phyloP scores from a whole-genome alignment of 2,888 invertebrate species.

The Coenonympha glycerion region DNA sequence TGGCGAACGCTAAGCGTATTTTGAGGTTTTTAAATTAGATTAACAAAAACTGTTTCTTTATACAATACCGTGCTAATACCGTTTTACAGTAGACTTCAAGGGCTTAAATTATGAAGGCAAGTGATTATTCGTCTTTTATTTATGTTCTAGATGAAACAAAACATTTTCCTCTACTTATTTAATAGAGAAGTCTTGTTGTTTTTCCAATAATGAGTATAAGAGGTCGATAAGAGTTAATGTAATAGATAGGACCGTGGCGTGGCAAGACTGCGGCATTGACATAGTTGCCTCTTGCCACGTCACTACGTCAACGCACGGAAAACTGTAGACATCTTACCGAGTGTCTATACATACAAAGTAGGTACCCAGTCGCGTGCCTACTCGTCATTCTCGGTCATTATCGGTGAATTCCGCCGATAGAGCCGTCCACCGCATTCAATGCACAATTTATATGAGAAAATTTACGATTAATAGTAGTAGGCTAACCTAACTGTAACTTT shows the following conservation, averaged over 20 bases:
- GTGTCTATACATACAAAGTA: background rate
- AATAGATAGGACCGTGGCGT: conserved; percentile 49
- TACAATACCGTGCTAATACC: no score
- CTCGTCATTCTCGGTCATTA: conserved; percentile 1
- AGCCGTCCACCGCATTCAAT: background rate
- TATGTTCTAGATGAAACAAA: no score
- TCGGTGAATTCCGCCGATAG: background rate
- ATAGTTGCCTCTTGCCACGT: conserved; percentile 62
- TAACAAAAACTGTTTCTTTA: no score
- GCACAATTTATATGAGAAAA: background rate
- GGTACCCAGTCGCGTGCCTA: background rate
- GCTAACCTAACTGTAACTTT: no score
- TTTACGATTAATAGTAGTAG: no score
- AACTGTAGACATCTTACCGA: conserved; percentile 21
- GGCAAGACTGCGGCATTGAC: conserved; percentile 64
- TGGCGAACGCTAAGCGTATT: no score
- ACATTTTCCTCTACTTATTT: no score
- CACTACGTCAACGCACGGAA: conserved; percentile 45
- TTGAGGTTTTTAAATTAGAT: no score
- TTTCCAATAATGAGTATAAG: conserved; percentile 50
- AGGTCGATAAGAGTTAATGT: conserved; percentile 63
- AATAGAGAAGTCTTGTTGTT: conserved; percentile 23
- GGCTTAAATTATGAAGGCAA: no score
- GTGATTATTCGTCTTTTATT: no score
- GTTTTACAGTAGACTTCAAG: no score